Conservation (phyloP, 1,140 invertebrate species). For the Chrysomallon squamiferum region DNA sequence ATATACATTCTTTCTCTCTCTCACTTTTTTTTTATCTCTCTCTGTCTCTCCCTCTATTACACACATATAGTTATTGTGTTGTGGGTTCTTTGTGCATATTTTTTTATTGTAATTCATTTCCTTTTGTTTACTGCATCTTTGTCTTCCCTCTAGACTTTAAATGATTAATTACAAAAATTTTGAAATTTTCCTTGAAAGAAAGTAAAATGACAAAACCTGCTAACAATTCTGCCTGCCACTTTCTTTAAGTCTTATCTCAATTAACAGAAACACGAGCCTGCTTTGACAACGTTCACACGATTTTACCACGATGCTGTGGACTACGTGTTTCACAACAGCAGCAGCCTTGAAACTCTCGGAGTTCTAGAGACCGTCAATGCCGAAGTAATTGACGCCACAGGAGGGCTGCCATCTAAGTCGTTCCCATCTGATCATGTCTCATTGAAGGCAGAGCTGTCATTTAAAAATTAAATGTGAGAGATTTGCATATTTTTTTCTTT, state of each 20-base stretch:
- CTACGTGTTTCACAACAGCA: conserved; percentile 33
- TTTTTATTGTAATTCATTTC: too few relatives aligned
- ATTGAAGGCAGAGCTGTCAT: conserved; percentile 30
- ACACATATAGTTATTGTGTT: background rate
- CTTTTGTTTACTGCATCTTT: too few relatives aligned
- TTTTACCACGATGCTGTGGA: conserved; percentile 26
- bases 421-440: conserved; percentile 44
- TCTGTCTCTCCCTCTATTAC: background rate
- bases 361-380: conserved; percentile 20
- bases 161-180: too few relatives aligned
- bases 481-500: too few relatives aligned
- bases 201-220: too few relatives aligned
- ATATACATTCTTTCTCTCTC: too few relatives aligned
- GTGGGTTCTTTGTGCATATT: too few relatives aligned
- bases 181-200: too few relatives aligned
- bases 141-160: too few relatives aligned
- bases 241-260: background rate
- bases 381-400: conserved; percentile 16
- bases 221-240: background rate
- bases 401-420: conserved; percentile 23
- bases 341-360: conserved; percentile 24
- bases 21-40: too few relatives aligned
- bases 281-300: conserved; percentile 20
- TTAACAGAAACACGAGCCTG: conserved; percentile 30
- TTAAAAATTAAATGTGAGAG: conserved; percentile 17